Evolutionary conservation across 1,140 invertebrate genomes (phyloP), one percentile per base, ranked within the genome.

Genomic region (Megathymus violae): DNA sequence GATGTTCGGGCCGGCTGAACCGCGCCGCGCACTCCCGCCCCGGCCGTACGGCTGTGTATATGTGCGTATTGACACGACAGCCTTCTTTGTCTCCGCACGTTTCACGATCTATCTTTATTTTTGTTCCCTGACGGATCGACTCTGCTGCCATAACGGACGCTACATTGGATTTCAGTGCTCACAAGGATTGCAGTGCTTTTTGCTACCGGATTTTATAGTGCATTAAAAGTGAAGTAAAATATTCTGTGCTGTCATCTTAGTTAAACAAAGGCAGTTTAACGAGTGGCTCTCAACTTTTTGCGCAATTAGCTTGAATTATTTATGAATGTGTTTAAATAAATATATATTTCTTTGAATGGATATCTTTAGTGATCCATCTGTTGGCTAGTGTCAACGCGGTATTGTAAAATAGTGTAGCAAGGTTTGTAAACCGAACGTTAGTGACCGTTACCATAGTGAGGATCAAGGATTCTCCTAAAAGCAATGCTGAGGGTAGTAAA

Each of bases 401-500:
- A n/a, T 60, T 7, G 31, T 60, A 19, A 60, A 59, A 3, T 50
- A 17, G 44, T 66, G 60, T 52, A 4, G 40, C n/a, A 31, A 50
- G 56, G n/a, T 70, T 74, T 67, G 60, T 64, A 59, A 14, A 7
- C 56, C 13, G 52, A 54, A 52, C 82, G 80, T 84, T 72, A 22
- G 52, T 31, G 58, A 79, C 71, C 85, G 89, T 85, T 86, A 84
- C 82, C 89, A 92, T 91, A 88, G 91, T 92, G 90, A 91, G 91
- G 85, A 91, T 92, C 80, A 92, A 92, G 84, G 91, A 92, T 91
- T 86, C 88, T 61, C 81, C 87, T 66, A 91, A 91, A 80, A 89
- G 76, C 82, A 88, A 92, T 92, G 91, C 85, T 76, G 91, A 91
- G 74, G 82, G 85, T 76, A 80, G 83, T 80, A 92, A 91, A 78